phyloP scores from a whole-genome alignment of 2,888 invertebrate genomes.

The Pyrrhia umbra region DNA sequence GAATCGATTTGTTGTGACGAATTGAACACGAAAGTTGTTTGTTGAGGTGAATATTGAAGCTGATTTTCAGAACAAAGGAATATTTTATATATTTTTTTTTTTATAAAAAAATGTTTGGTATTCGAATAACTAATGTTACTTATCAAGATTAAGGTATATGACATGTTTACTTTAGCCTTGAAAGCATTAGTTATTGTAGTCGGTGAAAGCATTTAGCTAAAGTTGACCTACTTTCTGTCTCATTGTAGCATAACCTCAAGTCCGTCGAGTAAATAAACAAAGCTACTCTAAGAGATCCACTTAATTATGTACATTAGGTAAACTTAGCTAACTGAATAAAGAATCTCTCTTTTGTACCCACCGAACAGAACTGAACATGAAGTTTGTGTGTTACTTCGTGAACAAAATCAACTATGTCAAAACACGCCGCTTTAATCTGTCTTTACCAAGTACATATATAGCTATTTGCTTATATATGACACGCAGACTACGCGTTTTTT shows the following conservation, averaged over 20 bases:
- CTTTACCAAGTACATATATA: constrained; percentile 30
- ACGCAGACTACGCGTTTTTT: constrained; percentile 13
- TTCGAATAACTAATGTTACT: background rate
- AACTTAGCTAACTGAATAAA: constrained; percentile 56
- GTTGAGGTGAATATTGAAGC: constrained; percentile 25
- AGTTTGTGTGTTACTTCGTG: constrained; percentile 39
- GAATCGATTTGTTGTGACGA: constrained; percentile 27
- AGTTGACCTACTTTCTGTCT: constrained; percentile 21
- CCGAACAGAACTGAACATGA: constrained; percentile 40
- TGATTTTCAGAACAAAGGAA: constrained; percentile 16
- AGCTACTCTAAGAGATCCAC: constrained; percentile 38
- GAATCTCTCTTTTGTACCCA: constrained; percentile 54
- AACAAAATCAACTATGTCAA: constrained; percentile 43
- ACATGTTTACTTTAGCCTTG: background rate
- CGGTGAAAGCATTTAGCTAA: background rate
- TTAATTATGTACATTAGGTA: constrained; percentile 54
- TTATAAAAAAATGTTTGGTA: background rate
- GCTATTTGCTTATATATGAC: constrained; percentile 1
- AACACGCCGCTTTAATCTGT: constrained; percentile 31
- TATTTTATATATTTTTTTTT: background rate
- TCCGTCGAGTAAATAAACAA: constrained; percentile 38
- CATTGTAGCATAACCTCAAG: constrained; percentile 25
- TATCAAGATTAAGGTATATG: background rate
- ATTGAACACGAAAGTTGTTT: constrained; percentile 19
- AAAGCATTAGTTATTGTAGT: background rate